Evolutionary conservation across 1,140 invertebrate genomes (phyloP), one percentile per base, ranked within the genome.

Genomic region (Fragariocoptes setiger): DNA sequence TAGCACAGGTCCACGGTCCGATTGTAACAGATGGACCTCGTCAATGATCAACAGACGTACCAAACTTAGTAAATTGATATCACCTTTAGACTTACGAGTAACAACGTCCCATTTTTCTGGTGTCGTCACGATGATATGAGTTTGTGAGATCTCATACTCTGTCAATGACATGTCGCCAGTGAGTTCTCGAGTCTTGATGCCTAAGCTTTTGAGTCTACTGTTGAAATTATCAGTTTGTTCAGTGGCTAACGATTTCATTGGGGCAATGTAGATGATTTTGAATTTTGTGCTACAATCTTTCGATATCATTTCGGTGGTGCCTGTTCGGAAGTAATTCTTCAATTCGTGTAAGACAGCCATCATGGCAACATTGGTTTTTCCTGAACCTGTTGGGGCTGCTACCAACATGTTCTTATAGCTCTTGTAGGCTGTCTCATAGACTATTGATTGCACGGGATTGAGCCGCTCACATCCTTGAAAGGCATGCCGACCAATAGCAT

Each of bases 51-150:
- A 59, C 8, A 99, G 60, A 52, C 78, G 76, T 0, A 99, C 83
- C 31, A 94, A 65, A 51, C 76, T 75, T 2, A 78, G 72, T 15
- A 95, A 55, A 35, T 77, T 76, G 38, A 82, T 74, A 58, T 97
- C 86, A 21, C 83, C 79, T 48, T 70, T 68, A 45, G 74, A 72
- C 62, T 99, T 99, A 42, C 92, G 62, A 0, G 90, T 95, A 2
- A 99, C 80, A 14, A 99, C 85, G 60, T 99, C 92, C 88, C 90
- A 97, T 54, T 99, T 99, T 61, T 99, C 92, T 1, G 92, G 92
- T 0, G 92, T 99, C 1, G 86, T 88, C 2, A 99, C 78, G 16
- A 99, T 66, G 71, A 99, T 92, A 59, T 95, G 88, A 0, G 92
- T 97, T 51, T 83, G 70, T 17, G 72, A 65, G 43, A 99, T 90